Base-by-base conservation (phyloP, 1,140 invertebrate genomes). In the Ostrea edulis region DNA sequence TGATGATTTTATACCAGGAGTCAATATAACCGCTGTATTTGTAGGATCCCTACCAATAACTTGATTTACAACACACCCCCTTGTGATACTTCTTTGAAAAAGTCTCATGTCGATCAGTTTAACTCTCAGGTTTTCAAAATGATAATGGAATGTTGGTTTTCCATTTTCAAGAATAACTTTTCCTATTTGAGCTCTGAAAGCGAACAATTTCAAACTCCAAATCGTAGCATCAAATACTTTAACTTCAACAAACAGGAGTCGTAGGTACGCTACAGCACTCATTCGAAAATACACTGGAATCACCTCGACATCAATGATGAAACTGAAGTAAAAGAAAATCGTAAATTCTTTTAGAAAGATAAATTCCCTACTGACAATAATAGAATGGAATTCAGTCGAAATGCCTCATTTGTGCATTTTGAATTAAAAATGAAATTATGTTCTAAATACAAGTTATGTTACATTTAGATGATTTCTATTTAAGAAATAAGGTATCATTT, bases 1-100 rank as follows among this genome's bases (percentile, higher is more conserved):
- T 17, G 88, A 87, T 55, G 88, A 87, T 0, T 52, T n/a, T n/a
- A 53, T 20, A 14, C 53, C 52, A 14, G 87, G 81, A 55, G 87
- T 71, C 14, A 91, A 65, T 5, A 52, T 88, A 82, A 90, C 90
- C 7, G 90, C 90, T 17, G 90, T 29, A 52, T 91, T 89, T n/a
- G 35, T 86, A 12, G 83, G 85, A 71, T 89, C 85, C 52, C 89
- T 17, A 12, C 53, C 71, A 9, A 53, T 44, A 17, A 91, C 62
- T 35, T 91, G 90, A 7, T 84, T 55, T 0, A 91, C 71, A 7
- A 52, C 9, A 68, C 90, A 91, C 2, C 85, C 77, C 17, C 0
- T 87, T 87, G n/a, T 81, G n/a, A 88, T 89, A 87, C 52, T 83
- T 83, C 35, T 86, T 90, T 84, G 55, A 12, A 12, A 17, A 17